Conservation (phyloP, 2,797 vertebrate species). For the Falco peregrinus region DNA sequence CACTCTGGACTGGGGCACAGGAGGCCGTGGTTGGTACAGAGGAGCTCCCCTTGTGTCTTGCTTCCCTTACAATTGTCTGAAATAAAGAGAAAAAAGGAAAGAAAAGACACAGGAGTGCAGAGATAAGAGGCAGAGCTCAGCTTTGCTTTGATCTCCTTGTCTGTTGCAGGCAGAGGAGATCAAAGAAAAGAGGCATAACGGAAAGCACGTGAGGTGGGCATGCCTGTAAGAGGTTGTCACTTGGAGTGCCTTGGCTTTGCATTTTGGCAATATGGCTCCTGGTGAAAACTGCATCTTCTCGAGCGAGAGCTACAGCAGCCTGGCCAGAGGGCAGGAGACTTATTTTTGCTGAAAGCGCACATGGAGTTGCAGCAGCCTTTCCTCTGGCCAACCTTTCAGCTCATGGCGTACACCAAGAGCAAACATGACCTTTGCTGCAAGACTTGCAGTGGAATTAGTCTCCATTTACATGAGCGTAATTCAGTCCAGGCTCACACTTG, state of each 20-base stretch:
- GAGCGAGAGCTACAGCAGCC: background rate
- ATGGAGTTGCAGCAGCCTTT: background rate
- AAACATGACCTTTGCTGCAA: background rate
- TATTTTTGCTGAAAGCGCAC: background rate
- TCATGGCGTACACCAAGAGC: accelerated
- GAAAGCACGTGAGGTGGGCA: constrained; percentile 47
- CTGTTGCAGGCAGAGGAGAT: constrained; percentile 51
- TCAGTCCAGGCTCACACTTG: background rate
- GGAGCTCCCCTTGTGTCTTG: background rate
- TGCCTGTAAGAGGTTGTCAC: background rate
- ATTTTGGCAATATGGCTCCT: background rate
- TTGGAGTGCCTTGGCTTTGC: background rate
- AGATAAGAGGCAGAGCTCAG: constrained; percentile 60
- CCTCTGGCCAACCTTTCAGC: background rate
- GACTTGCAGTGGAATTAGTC: background rate
- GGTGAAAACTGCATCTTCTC: background rate
- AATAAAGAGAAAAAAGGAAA: constrained; percentile 19
- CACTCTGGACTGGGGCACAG: background rate
- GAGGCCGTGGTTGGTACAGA: background rate
- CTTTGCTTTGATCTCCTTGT: constrained; percentile 63
- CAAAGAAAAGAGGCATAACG: constrained; percentile 61
- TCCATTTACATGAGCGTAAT: accelerated
- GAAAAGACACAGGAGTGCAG: constrained; percentile 9
- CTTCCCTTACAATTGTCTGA: background rate
- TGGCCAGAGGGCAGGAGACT: background rate